Base-by-base conservation (phyloP, 2,888 invertebrate genomes). In the Xestia c-nigrum region DNA sequence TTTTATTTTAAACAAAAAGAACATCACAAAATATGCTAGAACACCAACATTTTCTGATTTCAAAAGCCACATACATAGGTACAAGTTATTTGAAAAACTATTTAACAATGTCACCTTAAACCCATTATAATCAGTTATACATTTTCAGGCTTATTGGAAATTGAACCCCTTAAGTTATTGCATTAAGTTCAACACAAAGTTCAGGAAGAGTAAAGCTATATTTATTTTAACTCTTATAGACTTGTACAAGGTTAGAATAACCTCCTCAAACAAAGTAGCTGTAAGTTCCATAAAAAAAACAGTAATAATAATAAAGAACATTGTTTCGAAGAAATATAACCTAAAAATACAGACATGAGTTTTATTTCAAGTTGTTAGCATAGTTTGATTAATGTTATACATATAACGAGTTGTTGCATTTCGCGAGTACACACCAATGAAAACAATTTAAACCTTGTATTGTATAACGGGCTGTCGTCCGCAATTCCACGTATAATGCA, bases 21-120 rank as follows among this genome's bases (percentile, higher is more conserved):
- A 93, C 94, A 94, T 91, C 86, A 91, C 93, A 94, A 93, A 93
- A 90, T 80, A 87, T 85, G 89, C 91, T 90, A 91, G 90, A 89
- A 89, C 86, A 87, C 85, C 87, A 89, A 76, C 85, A 88, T 87
- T 91, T 43, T 64, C n/a, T 64, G 43, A 64, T 64, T 64, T 16
- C 43, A n/a, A 64, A 76, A 74, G 78, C 70, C 72, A 47, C 72
- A 64, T 63, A 59, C 5, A 24, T 72, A 59, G 57, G 47, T 57
- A 79, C 64, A 50, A 83, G 78, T 80, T 87, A 83, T 80, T 85
- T 84, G 76, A 83, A 80, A 71, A 86, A 76, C 40, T 16, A 65
- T 66, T 65, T 61, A 57, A 52, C 1, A 68, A 38, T 57, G 67
- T 52, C 16, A 16, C 46, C 43, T n/a, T 31, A 80, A 43, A 43